Conservation (phyloP, 1,140 invertebrate species). For the Megathymus violae region DNA sequence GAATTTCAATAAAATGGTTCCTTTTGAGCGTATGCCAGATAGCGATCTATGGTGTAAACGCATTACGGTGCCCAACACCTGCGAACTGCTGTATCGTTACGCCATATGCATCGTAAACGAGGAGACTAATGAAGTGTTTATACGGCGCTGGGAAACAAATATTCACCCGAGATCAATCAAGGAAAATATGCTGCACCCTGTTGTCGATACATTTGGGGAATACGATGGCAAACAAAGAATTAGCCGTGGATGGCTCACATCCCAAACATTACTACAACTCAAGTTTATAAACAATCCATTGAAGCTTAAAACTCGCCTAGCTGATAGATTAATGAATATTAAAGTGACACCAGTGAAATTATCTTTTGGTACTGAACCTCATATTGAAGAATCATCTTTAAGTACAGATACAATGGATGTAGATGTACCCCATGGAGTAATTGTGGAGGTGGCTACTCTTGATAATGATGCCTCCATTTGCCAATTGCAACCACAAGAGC, state of each 20-base stretch:
- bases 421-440: constrained; percentile 79
- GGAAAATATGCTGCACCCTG: constrained; percentile 53
- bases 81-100: constrained; percentile 91
- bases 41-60: constrained; percentile 82
- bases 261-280: constrained; percentile 93
- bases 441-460: constrained; percentile 86
- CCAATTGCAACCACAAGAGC: constrained; percentile 88
- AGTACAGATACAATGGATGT: constrained; percentile 84
- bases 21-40: constrained; percentile 68
- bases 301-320: constrained; percentile 90
- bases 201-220: constrained; percentile 86
- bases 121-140: constrained; percentile 85
- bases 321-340: constrained; percentile 87
- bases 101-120: constrained; percentile 87
- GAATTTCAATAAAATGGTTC: constrained; percentile 79
- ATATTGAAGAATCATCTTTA: constrained; percentile 82
- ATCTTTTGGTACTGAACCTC: constrained; percentile 67
- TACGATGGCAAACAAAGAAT: constrained; percentile 86
- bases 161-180: constrained; percentile 86
- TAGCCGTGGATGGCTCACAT: constrained; percentile 94
- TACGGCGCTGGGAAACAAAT: constrained; percentile 94
- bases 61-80: constrained; percentile 86
- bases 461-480: constrained; percentile 85
- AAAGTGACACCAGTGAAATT: constrained; percentile 92
- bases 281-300: constrained; percentile 94